These are phyloP conservation scores for Peromyscus nudipes DNA, from an alignment of 2,797 vertebrate species.

Conservation along the genomic window DNA sequence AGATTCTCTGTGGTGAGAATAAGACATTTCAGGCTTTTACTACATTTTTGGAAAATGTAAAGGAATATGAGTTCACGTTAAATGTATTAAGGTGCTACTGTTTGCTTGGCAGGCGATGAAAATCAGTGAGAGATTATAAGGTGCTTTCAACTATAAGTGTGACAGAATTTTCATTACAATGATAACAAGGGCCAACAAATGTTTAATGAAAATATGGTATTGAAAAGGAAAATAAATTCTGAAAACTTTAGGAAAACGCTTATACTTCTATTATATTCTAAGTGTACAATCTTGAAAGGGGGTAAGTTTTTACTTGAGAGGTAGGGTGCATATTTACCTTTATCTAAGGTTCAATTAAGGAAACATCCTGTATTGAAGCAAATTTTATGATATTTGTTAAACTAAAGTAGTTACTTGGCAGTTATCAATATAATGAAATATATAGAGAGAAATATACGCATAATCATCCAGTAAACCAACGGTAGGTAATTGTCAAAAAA, in stretches of 20 bases:
- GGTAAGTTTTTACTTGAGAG: background rate
- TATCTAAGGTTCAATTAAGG: slow-evolving; percentile 7
- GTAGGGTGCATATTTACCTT: background rate
- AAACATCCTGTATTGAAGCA: background rate
- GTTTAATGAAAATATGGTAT: slow-evolving; percentile 50
- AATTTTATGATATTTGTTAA: slow-evolving; percentile 30
- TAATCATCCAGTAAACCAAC: background rate
- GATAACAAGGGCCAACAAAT: background rate
- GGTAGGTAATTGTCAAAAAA: slow-evolving; percentile 50
- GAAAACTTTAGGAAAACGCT: background rate
- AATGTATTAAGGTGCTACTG: background rate
- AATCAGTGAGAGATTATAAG: background rate
- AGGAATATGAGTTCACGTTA: background rate
- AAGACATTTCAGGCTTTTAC: background rate
- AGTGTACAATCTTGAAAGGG: background rate
- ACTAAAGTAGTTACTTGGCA: background rate
- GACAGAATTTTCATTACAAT: slow-evolving; percentile 17
- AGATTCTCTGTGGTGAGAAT: background rate
- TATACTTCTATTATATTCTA: background rate
- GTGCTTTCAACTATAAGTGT: background rate
- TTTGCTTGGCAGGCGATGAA: background rate
- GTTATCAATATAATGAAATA: slow-evolving; percentile 8
- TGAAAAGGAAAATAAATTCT: slow-evolving; percentile 14
- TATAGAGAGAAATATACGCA: background rate
- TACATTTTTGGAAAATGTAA: slow-evolving; percentile 9